Percentiles rank a stretch among this genome's conserved stretches.
phyloP scores from a whole-genome alignment of 2,888 invertebrate species.

The Eudemis profundana region DNA sequence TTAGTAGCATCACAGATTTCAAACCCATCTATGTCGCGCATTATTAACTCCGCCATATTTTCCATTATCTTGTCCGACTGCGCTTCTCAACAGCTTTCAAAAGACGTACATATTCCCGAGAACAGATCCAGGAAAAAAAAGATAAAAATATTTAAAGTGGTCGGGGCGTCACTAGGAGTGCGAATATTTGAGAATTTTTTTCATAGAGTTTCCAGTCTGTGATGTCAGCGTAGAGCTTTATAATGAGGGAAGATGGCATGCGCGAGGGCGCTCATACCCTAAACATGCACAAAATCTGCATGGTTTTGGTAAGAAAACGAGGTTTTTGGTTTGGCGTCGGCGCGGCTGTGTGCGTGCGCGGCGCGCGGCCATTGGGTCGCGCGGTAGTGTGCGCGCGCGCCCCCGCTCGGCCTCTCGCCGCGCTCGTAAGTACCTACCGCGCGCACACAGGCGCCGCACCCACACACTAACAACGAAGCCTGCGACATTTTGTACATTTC shows the following conservation, averaged over 20 bases:
- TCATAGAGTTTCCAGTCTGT: conserved; percentile 51
- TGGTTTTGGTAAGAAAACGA: conserved; percentile 69
- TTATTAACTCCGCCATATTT: conserved; percentile 47
- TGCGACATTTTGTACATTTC: conserved; percentile 40
- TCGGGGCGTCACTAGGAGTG: conserved; percentile 53
- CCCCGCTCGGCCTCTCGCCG: conserved; percentile 73
- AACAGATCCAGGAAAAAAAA: conserved; percentile 51
- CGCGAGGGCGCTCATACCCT: conserved; percentile 69
- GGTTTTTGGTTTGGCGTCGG: conserved; percentile 62
- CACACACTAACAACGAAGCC: conserved; percentile 50
- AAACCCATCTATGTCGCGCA: conserved; percentile 26
- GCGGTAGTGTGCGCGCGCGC: conserved; percentile 66
- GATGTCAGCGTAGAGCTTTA: conserved; percentile 39
- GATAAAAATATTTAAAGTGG: conserved; percentile 58
- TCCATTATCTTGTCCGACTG: conserved; percentile 52
- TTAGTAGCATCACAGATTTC: conserved; percentile 49
- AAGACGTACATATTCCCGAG: conserved; percentile 45
- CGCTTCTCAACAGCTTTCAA: conserved; percentile 52
- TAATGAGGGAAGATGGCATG: conserved; percentile 56
- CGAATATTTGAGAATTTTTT: conserved; percentile 71
- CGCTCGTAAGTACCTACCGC: conserved; percentile 61
- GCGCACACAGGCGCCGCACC: conserved; percentile 49
- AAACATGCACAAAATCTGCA: conserved; percentile 74
- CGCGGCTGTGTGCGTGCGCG: conserved; percentile 63
- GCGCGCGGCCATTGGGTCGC: conserved; percentile 73